Base-by-base conservation (phyloP, 2,113 vertebrate species). In the Pygoscelis antarcticus region DNA sequence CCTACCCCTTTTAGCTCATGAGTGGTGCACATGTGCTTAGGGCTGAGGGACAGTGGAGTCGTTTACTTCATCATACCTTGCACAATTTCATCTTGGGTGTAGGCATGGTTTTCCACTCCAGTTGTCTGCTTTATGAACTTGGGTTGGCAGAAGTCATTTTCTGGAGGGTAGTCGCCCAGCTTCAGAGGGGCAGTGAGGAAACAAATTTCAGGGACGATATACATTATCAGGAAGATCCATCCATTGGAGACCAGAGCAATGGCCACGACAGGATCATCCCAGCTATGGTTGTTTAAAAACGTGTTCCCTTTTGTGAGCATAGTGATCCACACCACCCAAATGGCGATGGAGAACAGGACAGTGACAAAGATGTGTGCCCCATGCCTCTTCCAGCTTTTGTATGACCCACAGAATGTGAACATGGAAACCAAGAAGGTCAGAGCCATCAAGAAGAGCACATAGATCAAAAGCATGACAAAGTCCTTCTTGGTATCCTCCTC, bases 281-380 rank as follows among this genome's bases (percentile, higher is more conserved):
- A 99, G 0, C 0, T 0, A 1, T 3, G 13, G 0, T 26, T 83
- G 1, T 2, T 0, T 87, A 99, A 32, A 75, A 60, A 52, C 0
- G 1, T 13, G 65, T 98, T 99, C n/a, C 98, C 98, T 72, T 66
- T 95, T 55, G 83, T 96, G 16, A 99, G 95, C 98, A 99, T 98
- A 7, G 96, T 80, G 92, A 99, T 99, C 99, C 99, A 99, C 6
- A 96, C 97, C 90, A 99, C 97, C 99, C 99, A 99, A 96, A 99
- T 90, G 87, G 85, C 95, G 20, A 97, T 96, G 36, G 99, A 99
- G 54, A 99, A 96, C 60, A 99, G 58, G 71, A 96, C 21, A 8
- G 99, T 98, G 81, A 99, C 40, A 95, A 84, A 98, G 69, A 99
- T 98, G 95, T 99, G 97, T 0, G 42, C 82, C 11, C 99, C 98